Evolutionary conservation across 2,888 invertebrate genomes (phyloP).

Genomic region (Taphrorychus bicolor): DNA sequence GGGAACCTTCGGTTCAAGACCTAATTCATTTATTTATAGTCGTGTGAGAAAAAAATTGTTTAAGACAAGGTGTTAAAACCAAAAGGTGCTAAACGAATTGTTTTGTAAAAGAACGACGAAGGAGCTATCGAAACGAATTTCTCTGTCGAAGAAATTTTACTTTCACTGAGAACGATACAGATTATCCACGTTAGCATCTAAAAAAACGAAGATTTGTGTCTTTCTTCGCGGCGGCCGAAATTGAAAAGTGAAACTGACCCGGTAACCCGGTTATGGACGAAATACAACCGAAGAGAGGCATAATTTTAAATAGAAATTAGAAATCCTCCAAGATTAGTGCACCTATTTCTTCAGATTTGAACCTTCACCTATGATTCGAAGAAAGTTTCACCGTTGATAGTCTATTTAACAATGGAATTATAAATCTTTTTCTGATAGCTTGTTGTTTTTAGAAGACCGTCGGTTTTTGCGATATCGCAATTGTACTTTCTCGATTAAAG

Average conservation of each 20-base stretch:
- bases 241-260: slow-evolving; percentile 41
- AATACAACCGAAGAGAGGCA: slow-evolving; percentile 24
- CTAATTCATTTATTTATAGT: not conserved
- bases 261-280: slow-evolving; percentile 32
- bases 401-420: slow-evolving; percentile 28
- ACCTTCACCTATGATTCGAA: slow-evolving; percentile 30
- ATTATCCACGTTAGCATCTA: slow-evolving; percentile 31
- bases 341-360: slow-evolving; percentile 32
- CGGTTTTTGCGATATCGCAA: too few species aligned
- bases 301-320: slow-evolving; percentile 41
- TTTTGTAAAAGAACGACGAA: not conserved
- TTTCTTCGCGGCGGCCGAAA: slow-evolving; percentile 11
- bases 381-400: slow-evolving; percentile 24
- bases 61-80: not conserved
- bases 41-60: not conserved
- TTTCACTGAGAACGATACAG: slow-evolving; percentile 38
- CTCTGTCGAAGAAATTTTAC: slow-evolving; percentile 38
- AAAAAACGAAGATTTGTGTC: slow-evolving; percentile 27
- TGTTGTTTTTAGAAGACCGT: too few species aligned
- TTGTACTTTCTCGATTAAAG: too few species aligned
- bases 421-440: not conserved
- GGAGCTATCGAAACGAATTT: not conserved
- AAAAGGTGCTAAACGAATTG: not conserved
- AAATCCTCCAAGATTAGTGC: slow-evolving; percentile 24
- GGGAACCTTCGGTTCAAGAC: not conserved